Evolutionary conservation across 2,113 vertebrate species (phyloP).

Genomic region (Proteles cristata): DNA sequence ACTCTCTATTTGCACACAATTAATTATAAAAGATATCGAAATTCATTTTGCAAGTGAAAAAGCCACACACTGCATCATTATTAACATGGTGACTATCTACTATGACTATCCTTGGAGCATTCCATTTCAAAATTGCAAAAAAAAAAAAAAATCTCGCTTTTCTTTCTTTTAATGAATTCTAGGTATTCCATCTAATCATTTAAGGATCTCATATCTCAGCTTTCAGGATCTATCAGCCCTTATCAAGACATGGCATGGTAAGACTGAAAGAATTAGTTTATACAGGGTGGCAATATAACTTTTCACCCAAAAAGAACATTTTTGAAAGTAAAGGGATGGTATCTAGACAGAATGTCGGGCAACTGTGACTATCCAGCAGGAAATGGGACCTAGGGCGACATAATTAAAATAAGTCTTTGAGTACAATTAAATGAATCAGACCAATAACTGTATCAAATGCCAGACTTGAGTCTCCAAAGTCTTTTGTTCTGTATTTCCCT

Average conservation of each 20-base stretch:
- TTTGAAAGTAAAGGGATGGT: neutral
- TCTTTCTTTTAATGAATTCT: neutral
- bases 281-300: neutral
- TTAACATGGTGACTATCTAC: neutral
- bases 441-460: neutral
- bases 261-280: neutral
- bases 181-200: neutral
- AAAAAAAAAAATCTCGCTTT: neutral
- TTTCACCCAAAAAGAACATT: neutral
- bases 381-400: neutral
- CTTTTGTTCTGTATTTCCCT: neutral
- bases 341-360: neutral
- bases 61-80: neutral
- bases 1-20: neutral
- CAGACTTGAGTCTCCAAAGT: neutral
- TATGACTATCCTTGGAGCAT: neutral
- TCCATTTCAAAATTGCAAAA: neutral
- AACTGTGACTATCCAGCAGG: neutral
- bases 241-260: neutral
- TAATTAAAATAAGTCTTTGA: neutral
- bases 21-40: conserved; percentile 17
- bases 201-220: neutral
- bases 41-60: neutral
- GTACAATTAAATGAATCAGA: neutral
- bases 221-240: neutral